phyloP scores from a whole-genome alignment of 2,113 vertebrate species.

The Hyla sarda region DNA sequence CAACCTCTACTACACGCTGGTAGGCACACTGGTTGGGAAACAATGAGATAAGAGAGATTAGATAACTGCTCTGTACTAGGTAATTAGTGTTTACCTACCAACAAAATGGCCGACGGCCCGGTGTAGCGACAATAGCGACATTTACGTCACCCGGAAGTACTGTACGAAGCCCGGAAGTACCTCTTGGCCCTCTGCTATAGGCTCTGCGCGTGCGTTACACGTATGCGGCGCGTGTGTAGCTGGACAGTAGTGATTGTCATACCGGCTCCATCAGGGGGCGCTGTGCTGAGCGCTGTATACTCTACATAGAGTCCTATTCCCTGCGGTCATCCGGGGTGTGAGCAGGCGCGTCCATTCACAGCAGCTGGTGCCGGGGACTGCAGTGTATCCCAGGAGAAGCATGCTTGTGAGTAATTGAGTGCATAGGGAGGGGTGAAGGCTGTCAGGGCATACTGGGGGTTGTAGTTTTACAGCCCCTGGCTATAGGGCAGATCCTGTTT shows the following conservation, averaged over 20 bases:
- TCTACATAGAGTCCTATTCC: not conserved
- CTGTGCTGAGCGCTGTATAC: not conserved
- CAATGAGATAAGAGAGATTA: no score
- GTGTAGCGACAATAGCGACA: not conserved
- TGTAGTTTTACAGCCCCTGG: no score
- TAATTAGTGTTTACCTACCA: not conserved
- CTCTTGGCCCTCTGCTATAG: not conserved
- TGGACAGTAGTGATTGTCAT: not conserved
- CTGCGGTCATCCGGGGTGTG: not conserved
- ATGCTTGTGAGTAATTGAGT: slow-evolving; percentile 13
- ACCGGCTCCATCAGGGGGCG: not conserved
- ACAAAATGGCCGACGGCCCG: not conserved
- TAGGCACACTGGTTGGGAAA: no score
- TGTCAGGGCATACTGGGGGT: no score
- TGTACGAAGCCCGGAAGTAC: not conserved
- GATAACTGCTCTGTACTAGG: not conserved
- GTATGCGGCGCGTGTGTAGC: not conserved
- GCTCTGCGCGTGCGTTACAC: not conserved
- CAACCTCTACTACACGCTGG: no score
- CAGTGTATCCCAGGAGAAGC: not conserved
- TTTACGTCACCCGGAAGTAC: not conserved
- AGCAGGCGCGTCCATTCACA: not conserved
- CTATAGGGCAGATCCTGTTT: no score
- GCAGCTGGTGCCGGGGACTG: not conserved
- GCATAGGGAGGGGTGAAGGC: no score